These are phyloP conservation scores for Toxotes chatareus DNA, from an alignment of 2,113 vertebrate genomes.

Conservation along the genomic window DNA sequence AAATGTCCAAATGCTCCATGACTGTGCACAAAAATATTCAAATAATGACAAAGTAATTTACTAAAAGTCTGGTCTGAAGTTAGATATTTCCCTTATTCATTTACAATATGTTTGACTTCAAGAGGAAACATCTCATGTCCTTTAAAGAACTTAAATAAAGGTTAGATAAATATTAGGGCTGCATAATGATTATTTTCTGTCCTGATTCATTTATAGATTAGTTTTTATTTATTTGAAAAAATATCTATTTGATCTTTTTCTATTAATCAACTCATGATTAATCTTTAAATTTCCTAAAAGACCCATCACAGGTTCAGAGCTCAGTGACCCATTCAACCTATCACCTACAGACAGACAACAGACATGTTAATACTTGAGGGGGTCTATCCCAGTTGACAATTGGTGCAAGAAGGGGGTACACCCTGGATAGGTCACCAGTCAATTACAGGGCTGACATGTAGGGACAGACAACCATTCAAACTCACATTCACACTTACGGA, in stretches of 20 bases:
- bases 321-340: neutral
- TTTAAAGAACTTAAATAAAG: neutral
- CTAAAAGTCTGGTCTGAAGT: neutral
- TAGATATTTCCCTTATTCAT: neutral
- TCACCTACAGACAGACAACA: neutral
- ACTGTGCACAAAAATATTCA: neutral
- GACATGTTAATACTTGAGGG: neutral
- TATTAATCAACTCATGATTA: neutral
- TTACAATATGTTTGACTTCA: neutral
- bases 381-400: neutral
- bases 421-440: neutral
- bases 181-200: neutral
- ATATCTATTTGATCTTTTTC: neutral
- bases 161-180: neutral
- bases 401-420: neutral
- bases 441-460: neutral
- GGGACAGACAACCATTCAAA: neutral
- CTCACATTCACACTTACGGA: neutral
- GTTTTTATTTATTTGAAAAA: too few relatives aligned
- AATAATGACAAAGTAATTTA: neutral
- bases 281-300: neutral
- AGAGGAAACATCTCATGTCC: neutral
- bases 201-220: neutral
- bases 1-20: constrained; percentile 2
- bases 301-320: neutral